These are phyloP conservation scores for Cirrhinus molitorella DNA, from an alignment of 2,797 vertebrate species.

Conservation along the genomic window DNA sequence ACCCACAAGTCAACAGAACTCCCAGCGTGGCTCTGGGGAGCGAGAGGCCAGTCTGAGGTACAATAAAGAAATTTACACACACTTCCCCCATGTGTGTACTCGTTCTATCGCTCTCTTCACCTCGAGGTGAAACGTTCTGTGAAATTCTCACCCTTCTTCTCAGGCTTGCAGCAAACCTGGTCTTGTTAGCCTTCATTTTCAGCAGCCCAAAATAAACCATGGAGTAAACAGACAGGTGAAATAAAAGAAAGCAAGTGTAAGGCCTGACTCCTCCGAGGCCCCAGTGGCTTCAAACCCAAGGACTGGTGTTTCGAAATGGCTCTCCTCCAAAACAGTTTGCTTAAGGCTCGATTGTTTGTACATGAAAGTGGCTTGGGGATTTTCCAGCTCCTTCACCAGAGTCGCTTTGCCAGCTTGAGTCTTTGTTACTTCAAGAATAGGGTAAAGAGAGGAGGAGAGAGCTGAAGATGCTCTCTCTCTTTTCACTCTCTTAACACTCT, in stretches of 20 bases:
- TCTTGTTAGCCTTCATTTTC: constrained; percentile 50
- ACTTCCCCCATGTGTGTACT: constrained; percentile 31
- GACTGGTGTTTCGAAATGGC: constrained; percentile 90
- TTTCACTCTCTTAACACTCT: constrained; percentile 69
- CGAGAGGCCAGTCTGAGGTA: constrained; percentile 39
- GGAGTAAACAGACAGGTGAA: constrained; percentile 62
- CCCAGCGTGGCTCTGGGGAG: constrained; percentile 48
- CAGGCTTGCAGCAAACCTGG: constrained; percentile 48
- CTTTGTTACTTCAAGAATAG: constrained; percentile 63
- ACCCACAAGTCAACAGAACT: constrained; percentile 45
- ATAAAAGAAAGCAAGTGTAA: constrained; percentile 66
- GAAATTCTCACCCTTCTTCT: constrained; percentile 44
- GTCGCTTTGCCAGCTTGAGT: constrained; percentile 54
- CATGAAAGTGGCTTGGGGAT: constrained; percentile 78
- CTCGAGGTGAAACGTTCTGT: constrained; percentile 53
- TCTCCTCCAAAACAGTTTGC: constrained; percentile 91
- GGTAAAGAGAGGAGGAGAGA: constrained; percentile 57
- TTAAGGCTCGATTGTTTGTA: constrained; percentile 94
- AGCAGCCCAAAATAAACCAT: constrained; percentile 58
- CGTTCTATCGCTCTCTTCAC: constrained; percentile 28
- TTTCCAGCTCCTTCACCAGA: constrained; percentile 54
- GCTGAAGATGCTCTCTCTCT: constrained; percentile 56
- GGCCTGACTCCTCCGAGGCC: constrained; percentile 71
- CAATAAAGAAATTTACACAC: constrained; percentile 46
- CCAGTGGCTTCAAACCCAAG: constrained; percentile 74